phyloP scores from a whole-genome alignment of 1,140 invertebrate genomes.

The Ditylenchus dipsaci region DNA sequence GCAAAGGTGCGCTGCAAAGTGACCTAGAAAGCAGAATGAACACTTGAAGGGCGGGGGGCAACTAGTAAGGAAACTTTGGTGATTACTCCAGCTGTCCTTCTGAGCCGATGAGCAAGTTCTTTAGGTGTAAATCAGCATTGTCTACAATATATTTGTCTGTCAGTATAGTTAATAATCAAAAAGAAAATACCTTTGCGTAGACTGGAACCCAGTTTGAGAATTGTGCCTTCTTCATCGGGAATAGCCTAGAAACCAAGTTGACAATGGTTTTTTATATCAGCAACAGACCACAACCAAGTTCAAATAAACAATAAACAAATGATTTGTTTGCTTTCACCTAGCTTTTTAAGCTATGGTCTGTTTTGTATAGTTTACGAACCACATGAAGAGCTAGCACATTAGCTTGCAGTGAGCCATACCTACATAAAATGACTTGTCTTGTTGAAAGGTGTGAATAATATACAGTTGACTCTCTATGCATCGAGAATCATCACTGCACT shows the following conservation, averaged over 20 bases:
- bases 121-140: slow-evolving; percentile 58
- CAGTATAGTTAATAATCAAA: no score
- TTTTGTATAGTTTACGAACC: no score
- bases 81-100: slow-evolving; percentile 92
- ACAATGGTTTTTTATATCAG: no score
- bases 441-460: slow-evolving; percentile 59
- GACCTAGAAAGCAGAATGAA: not conserved
- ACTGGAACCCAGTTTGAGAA: slow-evolving; percentile 77
- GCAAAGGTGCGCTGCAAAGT: not conserved
- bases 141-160: not conserved
- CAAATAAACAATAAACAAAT: no score
- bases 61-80: slow-evolving; percentile 77
- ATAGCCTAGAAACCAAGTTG: slow-evolving; percentile 68
- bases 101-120: slow-evolving; percentile 92
- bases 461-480: no score
- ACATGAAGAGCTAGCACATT: slow-evolving; percentile 85
- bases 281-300: no score
- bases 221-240: slow-evolving; percentile 72
- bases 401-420: slow-evolving; percentile 91
- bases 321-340: no score
- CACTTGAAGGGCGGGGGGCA: not conserved
- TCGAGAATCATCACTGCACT: no score
- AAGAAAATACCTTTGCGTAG: slow-evolving; percentile 92
- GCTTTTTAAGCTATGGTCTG: no score
- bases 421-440: slow-evolving; percentile 81